Conservation (phyloP, 1,140 invertebrate genomes). For the Riptortus pedestris region DNA sequence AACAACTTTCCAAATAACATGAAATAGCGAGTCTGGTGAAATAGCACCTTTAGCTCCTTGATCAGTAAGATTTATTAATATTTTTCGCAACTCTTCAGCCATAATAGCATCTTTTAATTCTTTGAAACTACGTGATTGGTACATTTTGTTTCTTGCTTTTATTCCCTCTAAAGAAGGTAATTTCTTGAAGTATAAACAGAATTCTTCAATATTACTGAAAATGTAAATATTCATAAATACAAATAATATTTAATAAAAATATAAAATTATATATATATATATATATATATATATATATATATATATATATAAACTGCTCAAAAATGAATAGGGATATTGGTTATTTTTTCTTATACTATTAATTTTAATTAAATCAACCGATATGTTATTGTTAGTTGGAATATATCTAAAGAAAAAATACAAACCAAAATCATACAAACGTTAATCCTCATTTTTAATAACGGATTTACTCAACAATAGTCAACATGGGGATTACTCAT, state of each 20-base stretch:
- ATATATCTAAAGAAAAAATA: too few relatives aligned
- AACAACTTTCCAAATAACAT: conserved; percentile 77
- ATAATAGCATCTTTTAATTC: conserved; percentile 56
- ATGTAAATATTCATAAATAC: conserved; percentile 19
- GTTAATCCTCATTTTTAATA: too few relatives aligned
- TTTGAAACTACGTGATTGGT: conserved; percentile 50
- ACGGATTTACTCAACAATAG: too few relatives aligned
- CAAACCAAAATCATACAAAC: too few relatives aligned
- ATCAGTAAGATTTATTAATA: conserved; percentile 60
- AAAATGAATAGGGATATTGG: too few relatives aligned
- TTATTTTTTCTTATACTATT: too few relatives aligned
- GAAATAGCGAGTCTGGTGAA: conserved; percentile 68
- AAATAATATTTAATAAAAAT: too few relatives aligned
- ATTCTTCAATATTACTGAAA: conserved; percentile 67
- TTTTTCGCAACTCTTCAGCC: conserved; percentile 68
- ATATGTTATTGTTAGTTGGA: too few relatives aligned
- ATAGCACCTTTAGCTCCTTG: conserved; percentile 62
- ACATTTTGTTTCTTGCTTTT: conserved; percentile 41
- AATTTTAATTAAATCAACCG: too few relatives aligned
- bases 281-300: too few relatives aligned
- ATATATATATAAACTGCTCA: too few relatives aligned
- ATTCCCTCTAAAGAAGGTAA: conserved; percentile 58
- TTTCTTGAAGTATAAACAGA: conserved; percentile 70
- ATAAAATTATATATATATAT: conserved; percentile 9
- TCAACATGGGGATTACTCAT: too few relatives aligned